phyloP scores from a whole-genome alignment of 2,113 vertebrate genomes.

The Silurus glanis region DNA sequence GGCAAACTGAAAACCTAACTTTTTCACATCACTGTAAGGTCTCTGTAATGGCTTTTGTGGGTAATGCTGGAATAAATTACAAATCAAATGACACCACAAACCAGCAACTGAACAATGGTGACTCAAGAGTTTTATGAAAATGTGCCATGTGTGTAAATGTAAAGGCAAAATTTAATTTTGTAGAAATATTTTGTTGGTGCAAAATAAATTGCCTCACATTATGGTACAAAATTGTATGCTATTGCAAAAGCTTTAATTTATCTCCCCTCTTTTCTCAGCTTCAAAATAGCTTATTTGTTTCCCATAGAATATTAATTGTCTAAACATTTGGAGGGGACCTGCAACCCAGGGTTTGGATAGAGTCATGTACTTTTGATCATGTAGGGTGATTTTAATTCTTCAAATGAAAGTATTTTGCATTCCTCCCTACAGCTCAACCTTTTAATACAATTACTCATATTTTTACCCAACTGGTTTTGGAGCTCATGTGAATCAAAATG shows the following conservation, averaged over 20 bases:
- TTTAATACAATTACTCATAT: neutral
- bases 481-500: too few species aligned
- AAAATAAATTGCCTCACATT: neutral
- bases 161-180: neutral
- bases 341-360: neutral
- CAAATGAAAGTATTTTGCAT: neutral
- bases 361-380: neutral
- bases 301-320: neutral
- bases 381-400: neutral
- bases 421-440: neutral
- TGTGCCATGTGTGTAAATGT: neutral
- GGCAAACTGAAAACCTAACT: too few species aligned
- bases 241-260: neutral
- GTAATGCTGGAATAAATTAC: neutral
- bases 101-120: neutral
- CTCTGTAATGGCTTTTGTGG: neutral
- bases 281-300: neutral
- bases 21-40: neutral
- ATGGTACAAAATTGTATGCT: neutral
- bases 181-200: neutral
- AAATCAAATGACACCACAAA: neutral
- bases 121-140: neutral
- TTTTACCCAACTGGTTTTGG: neutral
- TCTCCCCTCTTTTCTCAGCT: neutral
- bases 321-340: neutral